These are phyloP conservation scores for Drosophila koepferae DNA, from an alignment of 2,888 invertebrate species.

Conservation along the genomic window DNA sequence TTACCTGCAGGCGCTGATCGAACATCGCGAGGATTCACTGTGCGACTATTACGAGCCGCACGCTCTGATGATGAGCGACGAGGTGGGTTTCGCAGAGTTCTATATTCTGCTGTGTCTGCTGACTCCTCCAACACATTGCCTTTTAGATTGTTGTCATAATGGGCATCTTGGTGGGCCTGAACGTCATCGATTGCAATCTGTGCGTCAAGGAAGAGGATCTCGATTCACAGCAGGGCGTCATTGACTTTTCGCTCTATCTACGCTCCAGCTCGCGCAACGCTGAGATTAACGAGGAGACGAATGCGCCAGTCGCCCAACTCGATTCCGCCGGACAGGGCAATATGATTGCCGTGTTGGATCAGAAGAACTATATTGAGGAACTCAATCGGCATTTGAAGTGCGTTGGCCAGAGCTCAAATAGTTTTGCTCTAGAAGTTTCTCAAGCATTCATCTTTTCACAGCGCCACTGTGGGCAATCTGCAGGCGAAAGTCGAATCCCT, in stretches of 20 bases:
- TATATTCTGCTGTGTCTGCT: neutral
- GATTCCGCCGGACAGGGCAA: constrained; percentile 88
- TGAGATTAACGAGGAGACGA: constrained; percentile 85
- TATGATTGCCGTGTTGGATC: constrained; percentile 98
- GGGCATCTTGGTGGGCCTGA: constrained; percentile 97
- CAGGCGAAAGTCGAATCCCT: constrained; percentile 96
- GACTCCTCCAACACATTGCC: constrained; percentile 12
- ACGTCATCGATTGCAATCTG: constrained; percentile 98
- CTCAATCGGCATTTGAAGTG: constrained; percentile 98
- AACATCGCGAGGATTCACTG: constrained; percentile 94
- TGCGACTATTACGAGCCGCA: constrained; percentile 98
- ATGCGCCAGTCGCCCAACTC: constrained; percentile 84
- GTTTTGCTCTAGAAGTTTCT: neutral
- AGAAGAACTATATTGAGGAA: constrained; percentile 99
- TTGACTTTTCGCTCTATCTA: constrained; percentile 97
- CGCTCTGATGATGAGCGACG: constrained; percentile 98
- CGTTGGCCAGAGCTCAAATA: constrained; percentile 26
- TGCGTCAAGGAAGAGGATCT: constrained; percentile 98
- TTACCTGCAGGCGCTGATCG: constrained; percentile 95
- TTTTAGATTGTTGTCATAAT: constrained; percentile 93
- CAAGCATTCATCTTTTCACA: constrained; percentile 82
- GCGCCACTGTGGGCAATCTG: constrained; percentile 97
- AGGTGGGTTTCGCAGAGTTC: constrained; percentile 84
- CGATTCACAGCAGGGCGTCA: constrained; percentile 97
- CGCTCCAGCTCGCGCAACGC: constrained; percentile 89